Percentiles rank a stretch among this genome's conserved stretches.
Evolutionary conservation across 1,140 invertebrate genomes (phyloP).

Genomic region (Drosophila persimilis): DNA sequence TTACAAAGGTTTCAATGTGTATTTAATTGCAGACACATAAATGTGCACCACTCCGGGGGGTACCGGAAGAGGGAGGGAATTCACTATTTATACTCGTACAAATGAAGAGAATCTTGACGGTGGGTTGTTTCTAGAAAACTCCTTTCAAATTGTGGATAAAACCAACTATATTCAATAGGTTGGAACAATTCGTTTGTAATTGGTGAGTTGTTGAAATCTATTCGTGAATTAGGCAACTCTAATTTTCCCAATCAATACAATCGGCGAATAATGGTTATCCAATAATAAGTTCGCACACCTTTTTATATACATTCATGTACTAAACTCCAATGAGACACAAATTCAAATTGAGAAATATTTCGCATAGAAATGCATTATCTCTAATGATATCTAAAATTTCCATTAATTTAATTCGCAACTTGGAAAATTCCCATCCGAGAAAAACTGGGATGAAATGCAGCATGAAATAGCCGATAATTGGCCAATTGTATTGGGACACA

Average conservation of each 20-base stretch:
- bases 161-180: constrained; percentile 4
- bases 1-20: constrained; percentile 47
- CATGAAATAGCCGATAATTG: constrained; percentile 44
- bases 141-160: constrained; percentile 15
- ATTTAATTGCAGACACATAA: constrained; percentile 44
- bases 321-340: neutral
- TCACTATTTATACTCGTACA: neutral
- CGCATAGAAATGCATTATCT: no score
- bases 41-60: neutral
- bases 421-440: constrained; percentile 13
- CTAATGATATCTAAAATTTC: constrained; percentile 17
- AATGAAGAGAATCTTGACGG: neutral
- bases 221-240: no score
- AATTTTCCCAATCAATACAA: no score
- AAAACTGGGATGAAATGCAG: constrained; percentile 32
- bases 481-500: constrained; percentile 47
- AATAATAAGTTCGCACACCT: no score
- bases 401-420: constrained; percentile 28
- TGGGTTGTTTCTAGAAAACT: constrained; percentile 6
- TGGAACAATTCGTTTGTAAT: neutral
- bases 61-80: neutral
- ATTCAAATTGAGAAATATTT: constrained; percentile 21
- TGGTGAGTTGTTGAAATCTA: neutral
- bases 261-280: no score
- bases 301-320: no score